Evolutionary conservation across 2,888 invertebrate species (phyloP), one percentile per base, ranked within the genome.

Genomic region (Glaucopsyche alexis): DNA sequence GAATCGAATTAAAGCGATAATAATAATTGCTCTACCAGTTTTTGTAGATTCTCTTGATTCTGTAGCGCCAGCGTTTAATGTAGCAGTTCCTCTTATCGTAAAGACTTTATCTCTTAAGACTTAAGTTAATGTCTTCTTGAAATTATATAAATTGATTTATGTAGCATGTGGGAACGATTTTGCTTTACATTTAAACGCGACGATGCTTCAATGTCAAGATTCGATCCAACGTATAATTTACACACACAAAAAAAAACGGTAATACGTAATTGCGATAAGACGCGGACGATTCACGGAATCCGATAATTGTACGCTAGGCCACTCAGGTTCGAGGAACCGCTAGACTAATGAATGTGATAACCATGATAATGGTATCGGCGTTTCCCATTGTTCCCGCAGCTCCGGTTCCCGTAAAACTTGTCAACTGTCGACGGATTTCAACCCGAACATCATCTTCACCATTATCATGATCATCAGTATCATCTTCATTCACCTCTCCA

Each of bases 321-420:
- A 72, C 65, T 66, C 72, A 42, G 81, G 78, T 90, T 89, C 90
- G 83, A 79, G 82, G 90, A 90, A 91, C 81, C 79, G 77, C 80
- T 77, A 83, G 85, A 84, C 85, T 82, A 85, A 82, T 83, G 80
- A 80, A 73, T 74, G 79, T 85, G 90, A 91, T 91, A 91, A 86
- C 82, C 80, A 80, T 84, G 88, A 90, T 89, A 88, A 84, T 85
- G 79, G 79, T 89, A 88, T 88, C 88, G 86, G 82, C 77, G 78
- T 77, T 80, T 81, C 78, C 82, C 78, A 81, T 80, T 83, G 77
- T 73, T 72, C 67, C 50, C 52, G 52, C 14, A 14, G 67, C 55
- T 67, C 67, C 42, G 29, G 45, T 69, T 47, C 69, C 69, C 49
- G 40, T n/a, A 42, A 3, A n/a, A 65, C 3, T n/a, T 40, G 65